These are phyloP conservation scores for Tursiops truncatus DNA, from an alignment of 2,113 vertebrate genomes.

Conservation along the genomic window DNA sequence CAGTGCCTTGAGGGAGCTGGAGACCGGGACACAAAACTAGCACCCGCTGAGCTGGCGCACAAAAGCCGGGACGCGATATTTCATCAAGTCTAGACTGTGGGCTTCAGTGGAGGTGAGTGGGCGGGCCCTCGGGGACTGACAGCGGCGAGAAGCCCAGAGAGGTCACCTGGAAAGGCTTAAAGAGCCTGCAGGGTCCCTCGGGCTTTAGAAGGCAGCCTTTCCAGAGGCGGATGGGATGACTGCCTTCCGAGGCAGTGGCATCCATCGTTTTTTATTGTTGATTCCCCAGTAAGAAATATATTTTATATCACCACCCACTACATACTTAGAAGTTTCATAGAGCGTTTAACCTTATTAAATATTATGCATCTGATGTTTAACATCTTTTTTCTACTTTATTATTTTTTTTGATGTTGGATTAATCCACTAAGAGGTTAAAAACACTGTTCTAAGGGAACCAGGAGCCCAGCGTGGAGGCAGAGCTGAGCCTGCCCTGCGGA, in stretches of 20 bases:
- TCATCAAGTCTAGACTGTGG: constrained; percentile 55
- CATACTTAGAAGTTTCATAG: neutral
- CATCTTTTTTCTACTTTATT: neutral
- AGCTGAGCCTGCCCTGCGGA: neutral
- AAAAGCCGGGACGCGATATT: neutral
- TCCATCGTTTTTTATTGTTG: neutral
- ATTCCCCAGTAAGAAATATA: neutral
- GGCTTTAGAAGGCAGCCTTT: neutral
- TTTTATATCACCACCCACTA: neutral
- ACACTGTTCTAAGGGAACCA: neutral
- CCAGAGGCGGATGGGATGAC: neutral
- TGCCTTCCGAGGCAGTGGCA: neutral
- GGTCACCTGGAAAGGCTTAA: neutral
- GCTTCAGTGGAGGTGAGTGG: neutral
- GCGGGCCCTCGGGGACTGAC: neutral
- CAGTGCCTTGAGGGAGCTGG: neutral
- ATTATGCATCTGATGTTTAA: neutral
- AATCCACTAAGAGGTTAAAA: neutral
- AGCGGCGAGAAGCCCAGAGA: neutral
- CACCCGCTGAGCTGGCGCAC: neutral
- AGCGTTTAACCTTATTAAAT: neutral
- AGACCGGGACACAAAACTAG: neutral
- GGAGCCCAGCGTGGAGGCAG: neutral
- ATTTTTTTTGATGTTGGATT: neutral
- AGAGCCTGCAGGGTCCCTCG: neutral